Evolutionary conservation across 2,888 invertebrate species (phyloP).

Genomic region (Noctua comes): DNA sequence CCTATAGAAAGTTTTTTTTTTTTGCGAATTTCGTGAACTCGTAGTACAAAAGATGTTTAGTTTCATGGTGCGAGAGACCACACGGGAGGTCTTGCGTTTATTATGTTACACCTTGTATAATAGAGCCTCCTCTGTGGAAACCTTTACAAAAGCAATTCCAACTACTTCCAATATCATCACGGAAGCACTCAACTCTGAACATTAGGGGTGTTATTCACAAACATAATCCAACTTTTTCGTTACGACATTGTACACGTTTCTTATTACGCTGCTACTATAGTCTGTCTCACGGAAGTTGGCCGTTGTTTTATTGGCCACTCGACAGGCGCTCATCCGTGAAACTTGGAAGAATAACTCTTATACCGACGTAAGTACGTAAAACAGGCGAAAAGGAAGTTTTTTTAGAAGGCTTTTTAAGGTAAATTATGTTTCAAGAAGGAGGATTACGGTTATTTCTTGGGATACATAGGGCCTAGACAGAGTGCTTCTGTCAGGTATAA

Average conservation of each 20-base stretch:
- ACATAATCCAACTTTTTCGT: slow-evolving; percentile 63
- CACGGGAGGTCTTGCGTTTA: too few species aligned
- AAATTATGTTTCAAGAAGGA: slow-evolving; percentile 19
- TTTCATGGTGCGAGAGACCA: too few species aligned
- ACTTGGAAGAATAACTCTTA: slow-evolving; percentile 60
- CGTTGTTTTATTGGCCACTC: slow-evolving; percentile 64
- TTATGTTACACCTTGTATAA: too few species aligned
- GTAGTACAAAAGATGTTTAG: too few species aligned
- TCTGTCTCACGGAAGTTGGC: slow-evolving; percentile 57
- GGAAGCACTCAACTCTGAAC: slow-evolving; percentile 24
- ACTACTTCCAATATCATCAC: slow-evolving; percentile 40
- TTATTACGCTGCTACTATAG: slow-evolving; percentile 50
- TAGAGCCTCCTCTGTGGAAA: not conserved
- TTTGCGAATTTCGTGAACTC: too few species aligned
- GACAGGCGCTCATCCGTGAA: slow-evolving; percentile 58
- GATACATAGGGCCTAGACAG: not conserved
- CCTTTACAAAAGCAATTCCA: slow-evolving; percentile 31
- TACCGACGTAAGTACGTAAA: slow-evolving; percentile 49
- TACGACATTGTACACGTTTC: slow-evolving; percentile 60
- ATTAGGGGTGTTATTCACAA: slow-evolving; percentile 54
- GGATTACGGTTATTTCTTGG: not conserved
- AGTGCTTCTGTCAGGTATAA: too few species aligned
- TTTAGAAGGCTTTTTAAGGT: slow-evolving; percentile 5
- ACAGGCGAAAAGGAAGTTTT: slow-evolving; percentile 19
- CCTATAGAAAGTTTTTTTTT: too few species aligned